Evolutionary conservation across 2,113 vertebrate species (phyloP), one percentile per base, ranked within the genome.

Genomic region (Pseudorasbora parva): DNA sequence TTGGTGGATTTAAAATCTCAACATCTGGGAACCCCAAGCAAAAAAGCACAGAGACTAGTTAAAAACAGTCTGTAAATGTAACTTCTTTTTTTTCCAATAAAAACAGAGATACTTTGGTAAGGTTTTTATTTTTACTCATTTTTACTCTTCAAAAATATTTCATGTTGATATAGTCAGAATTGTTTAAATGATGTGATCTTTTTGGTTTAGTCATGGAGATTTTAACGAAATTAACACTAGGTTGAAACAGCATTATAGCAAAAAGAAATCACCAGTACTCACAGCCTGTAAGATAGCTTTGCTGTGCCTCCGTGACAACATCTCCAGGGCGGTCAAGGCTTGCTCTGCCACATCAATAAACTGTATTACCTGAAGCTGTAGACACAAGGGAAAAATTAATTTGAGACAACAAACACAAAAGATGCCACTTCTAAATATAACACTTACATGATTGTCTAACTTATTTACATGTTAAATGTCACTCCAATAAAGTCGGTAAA

Each of bases 311-410:
- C 98, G 95, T 45, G 98, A 99, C 90, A 99, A 90, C 98, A 99
- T 99, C 92, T 99, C 98, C 91, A 99, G 91, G 82, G 98, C 98
- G 69, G 98, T 99, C 82, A 99, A 91, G 0, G 98, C 98, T 93
- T 99, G 98, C 88, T 99, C 98, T 79, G 98, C 98, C 91, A 99
- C 98, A 90, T 99, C 98, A 91, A 99, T 99, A 91, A 98, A 99
- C 90, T 99, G 98, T 92, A 99, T 99, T 86, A 99, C 97, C 92
- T 99, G 96, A 91, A 99, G 95, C 98, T 99, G 90, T 12, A 93
- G 30, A 89, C 57, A 85, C 15, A 78, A 5, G 9, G 3, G 37
- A 56, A 3, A 64, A 30, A 23, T 14, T 4, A 1, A 30, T n/a
- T n/a, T 41, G 12, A 68, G 45, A 81, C 71, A 25, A 10, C 21